A percentile compares a stretch with the other conserved stretches of the same genome.
Evolutionary conservation across 2,888 invertebrate genomes (phyloP).

Genomic region (Bellardia bayeri): DNA sequence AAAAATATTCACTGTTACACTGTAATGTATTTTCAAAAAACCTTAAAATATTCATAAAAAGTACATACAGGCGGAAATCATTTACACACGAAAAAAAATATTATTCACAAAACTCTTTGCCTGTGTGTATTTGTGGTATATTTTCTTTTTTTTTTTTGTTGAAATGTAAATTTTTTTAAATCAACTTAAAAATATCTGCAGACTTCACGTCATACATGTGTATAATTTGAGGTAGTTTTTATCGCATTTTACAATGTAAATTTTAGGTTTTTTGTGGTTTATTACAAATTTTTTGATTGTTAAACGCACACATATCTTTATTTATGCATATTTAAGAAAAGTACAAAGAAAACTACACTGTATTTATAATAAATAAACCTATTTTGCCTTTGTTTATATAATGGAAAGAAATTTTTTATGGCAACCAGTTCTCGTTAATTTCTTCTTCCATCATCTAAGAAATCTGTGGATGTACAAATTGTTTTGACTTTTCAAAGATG

Average conservation of each 20-base stretch:
- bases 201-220: background rate
- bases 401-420: no score
- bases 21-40: background rate
- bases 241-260: background rate
- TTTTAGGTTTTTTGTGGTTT: background rate
- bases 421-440: no score
- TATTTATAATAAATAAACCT: no score
- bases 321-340: no score
- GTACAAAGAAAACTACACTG: no score
- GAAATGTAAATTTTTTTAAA: slow-evolving; percentile 34
- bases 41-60: background rate
- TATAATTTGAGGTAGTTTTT: background rate
- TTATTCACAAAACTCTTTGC: background rate
- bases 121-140: background rate
- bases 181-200: background rate
- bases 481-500: no score
- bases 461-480: no score
- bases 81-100: slow-evolving; percentile 25
- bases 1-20: background rate
- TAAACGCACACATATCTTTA: no score
- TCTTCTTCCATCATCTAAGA: no score
- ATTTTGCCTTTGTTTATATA: no score
- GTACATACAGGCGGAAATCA: slow-evolving; percentile 36
- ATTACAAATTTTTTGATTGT: no score
- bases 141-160: background rate